Percentiles rank a stretch among this genome's conserved stretches.
phyloP scores from a whole-genome alignment of 2,113 vertebrate species.

The Catharus fuscescens region DNA sequence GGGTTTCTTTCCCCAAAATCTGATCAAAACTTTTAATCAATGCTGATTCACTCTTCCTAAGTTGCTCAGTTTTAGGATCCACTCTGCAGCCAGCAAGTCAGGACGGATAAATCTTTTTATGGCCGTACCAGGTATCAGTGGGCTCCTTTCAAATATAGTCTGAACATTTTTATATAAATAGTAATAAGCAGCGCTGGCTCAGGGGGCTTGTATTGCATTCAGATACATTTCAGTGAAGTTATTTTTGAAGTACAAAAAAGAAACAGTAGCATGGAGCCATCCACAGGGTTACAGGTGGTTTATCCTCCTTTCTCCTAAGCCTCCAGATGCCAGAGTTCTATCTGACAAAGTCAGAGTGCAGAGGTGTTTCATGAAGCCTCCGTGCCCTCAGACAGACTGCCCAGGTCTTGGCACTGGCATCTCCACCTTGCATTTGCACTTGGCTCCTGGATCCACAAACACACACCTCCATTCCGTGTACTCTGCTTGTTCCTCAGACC shows the following conservation, averaged over 20 bases:
- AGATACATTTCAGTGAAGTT: not conserved
- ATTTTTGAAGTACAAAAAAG: not conserved
- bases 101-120: not conserved
- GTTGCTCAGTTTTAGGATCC: not conserved
- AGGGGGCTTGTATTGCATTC: not conserved
- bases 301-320: not conserved
- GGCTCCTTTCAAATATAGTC: not conserved
- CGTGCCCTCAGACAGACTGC: not conserved
- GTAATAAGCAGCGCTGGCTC: not conserved
- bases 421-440: not conserved
- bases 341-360: not conserved
- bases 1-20: not conserved
- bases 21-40: not conserved
- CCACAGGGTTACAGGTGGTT: not conserved
- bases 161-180: not conserved
- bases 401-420: not conserved
- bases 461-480: accelerated
- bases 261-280: not conserved
- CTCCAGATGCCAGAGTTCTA: not conserved
- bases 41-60: not conserved
- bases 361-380: not conserved
- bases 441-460: not conserved
- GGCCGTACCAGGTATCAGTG: not conserved
- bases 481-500: not conserved
- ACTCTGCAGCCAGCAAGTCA: not conserved